Evolutionary conservation across 1,140 invertebrate species (phyloP).

Genomic region (Drosophila azteca): DNA sequence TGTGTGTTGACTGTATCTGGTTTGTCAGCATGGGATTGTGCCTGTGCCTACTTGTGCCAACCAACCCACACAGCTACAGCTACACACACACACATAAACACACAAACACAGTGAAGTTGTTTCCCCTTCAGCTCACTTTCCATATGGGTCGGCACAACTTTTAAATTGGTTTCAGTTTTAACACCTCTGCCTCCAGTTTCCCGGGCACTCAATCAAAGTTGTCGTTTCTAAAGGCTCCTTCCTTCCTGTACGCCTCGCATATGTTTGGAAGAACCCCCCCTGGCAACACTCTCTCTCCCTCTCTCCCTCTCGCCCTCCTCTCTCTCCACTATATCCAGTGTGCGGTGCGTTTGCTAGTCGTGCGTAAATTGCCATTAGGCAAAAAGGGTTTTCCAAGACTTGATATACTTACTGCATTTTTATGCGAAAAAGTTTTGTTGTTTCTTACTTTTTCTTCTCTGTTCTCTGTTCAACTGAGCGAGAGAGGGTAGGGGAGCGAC

Average conservation of each 20-base stretch:
- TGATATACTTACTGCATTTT: constrained; percentile 78
- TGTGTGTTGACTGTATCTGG: constrained; percentile 14
- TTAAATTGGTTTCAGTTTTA: constrained; percentile 81
- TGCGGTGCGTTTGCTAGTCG: constrained; percentile 66
- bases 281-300: too few relatives aligned
- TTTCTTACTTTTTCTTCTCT: constrained; percentile 13
- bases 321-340: neutral
- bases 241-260: constrained; percentile 28
- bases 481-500: neutral
- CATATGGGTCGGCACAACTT: constrained; percentile 75
- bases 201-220: constrained; percentile 76
- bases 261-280: constrained; percentile 29
- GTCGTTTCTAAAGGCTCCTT: constrained; percentile 38
- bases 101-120: constrained; percentile 10
- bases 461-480: constrained; percentile 22
- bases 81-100: too few relatives aligned
- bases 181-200: constrained; percentile 65
- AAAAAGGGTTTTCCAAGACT: constrained; percentile 57
- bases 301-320: neutral
- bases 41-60: constrained; percentile 31
- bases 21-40: constrained; percentile 26
- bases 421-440: constrained; percentile 62
- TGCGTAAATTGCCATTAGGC: constrained; percentile 79
- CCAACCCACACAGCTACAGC: neutral
- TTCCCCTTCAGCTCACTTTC: constrained; percentile 46